These are phyloP conservation scores for Rhinoraja longicauda DNA, from an alignment of 2,797 vertebrate genomes.

Conservation along the genomic window DNA sequence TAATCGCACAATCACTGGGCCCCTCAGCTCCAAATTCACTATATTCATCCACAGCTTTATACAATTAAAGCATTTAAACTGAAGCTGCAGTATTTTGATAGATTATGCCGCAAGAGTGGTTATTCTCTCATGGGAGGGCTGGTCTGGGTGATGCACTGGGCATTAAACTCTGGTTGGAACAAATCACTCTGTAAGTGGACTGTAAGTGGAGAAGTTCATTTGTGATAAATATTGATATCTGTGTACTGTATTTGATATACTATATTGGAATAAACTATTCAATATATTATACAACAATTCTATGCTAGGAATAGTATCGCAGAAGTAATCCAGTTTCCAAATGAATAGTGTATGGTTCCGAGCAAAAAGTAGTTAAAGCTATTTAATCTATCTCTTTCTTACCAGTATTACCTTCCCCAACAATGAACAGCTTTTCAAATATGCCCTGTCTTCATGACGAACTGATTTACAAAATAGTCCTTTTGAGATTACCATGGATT, in stretches of 20 bases:
- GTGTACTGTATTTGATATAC: not conserved
- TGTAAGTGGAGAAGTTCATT: not conserved
- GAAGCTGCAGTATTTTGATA: not conserved
- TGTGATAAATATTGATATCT: not conserved
- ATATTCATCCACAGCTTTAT: not conserved
- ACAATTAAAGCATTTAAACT: constrained; percentile 11
- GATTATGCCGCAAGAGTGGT: not conserved
- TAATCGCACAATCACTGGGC: constrained; percentile 6
- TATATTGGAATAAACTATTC: not conserved
- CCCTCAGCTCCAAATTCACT: not conserved
- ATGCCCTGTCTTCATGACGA: not conserved
- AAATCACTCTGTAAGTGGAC: not conserved
- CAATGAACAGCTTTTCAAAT: not conserved
- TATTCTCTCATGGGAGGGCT: not conserved
- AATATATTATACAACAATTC: not conserved
- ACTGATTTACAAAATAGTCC: not conserved
- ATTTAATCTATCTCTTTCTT: not conserved
- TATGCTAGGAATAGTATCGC: not conserved
- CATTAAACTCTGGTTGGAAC: not conserved
- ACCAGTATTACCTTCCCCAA: not conserved
- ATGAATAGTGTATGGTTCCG: not conserved
- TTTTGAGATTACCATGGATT: not conserved
- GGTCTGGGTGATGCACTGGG: not conserved
- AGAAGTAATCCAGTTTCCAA: not conserved
- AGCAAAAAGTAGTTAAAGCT: not conserved